Conservation (phyloP, 2,888 invertebrate genomes). For the Metalampra italica region DNA sequence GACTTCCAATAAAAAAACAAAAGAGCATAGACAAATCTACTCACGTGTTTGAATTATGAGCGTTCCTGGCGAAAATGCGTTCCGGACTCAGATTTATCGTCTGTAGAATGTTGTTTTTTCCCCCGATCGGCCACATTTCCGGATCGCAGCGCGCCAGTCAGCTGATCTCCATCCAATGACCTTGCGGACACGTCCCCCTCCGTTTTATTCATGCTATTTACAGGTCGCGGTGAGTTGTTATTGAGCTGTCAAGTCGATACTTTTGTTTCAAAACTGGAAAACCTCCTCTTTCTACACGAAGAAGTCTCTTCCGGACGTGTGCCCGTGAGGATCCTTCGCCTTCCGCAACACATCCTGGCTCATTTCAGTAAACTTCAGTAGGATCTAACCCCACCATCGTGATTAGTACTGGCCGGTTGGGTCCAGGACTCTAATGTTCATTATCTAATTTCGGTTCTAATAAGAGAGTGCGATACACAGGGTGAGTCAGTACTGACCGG, state of each 20-base stretch:
- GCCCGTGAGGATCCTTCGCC: conserved; percentile 62
- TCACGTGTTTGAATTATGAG: conserved; percentile 40
- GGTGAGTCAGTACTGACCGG: conserved; percentile 54
- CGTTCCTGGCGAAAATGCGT: conserved; percentile 18
- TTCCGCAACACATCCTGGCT: conserved; percentile 71
- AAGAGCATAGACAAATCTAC: conserved; percentile 29
- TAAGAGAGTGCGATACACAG: conserved; percentile 25
- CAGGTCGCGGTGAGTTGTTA: conserved; percentile 47
- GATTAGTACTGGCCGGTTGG: conserved; percentile 64
- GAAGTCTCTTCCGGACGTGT: conserved; percentile 68
- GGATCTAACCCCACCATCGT: conserved; percentile 67
- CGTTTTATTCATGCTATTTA: conserved; percentile 61
- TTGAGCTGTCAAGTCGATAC: conserved; percentile 34
- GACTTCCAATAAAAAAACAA: conserved; percentile 7
- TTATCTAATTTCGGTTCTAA: conserved; percentile 32
- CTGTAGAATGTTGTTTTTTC: conserved; percentile 2
- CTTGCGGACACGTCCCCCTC: conserved; percentile 57
- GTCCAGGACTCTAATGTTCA: conserved; percentile 51
- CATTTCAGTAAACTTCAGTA: conserved; percentile 64
- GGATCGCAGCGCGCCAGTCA: conserved; percentile 55
- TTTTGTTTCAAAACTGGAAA: conserved; percentile 19
- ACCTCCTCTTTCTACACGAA: conserved; percentile 70
- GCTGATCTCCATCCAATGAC: conserved; percentile 70
- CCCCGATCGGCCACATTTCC: conserved; percentile 48
- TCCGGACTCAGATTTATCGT: conserved; percentile 23